Evolutionary conservation across 2,797 vertebrate species (phyloP), one percentile per base, ranked within the genome.

Genomic region (Channallabes apus): DNA sequence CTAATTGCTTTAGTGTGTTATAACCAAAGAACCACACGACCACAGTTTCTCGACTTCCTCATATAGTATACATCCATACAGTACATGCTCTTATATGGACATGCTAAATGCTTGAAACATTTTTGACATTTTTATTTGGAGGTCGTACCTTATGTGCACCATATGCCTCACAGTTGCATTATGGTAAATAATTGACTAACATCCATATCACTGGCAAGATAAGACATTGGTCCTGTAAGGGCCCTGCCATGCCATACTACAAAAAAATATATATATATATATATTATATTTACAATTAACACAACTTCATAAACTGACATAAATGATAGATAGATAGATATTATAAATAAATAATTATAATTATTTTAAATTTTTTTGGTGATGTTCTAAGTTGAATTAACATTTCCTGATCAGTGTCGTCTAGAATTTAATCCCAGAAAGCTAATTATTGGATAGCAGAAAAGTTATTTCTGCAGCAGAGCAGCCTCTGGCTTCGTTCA

Each of bases 161-260:
- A 6, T 35, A 54, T 54, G 67, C 24, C 69, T 82, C 89, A 84
- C 84, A 85, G 83, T 88, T 89, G 88, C 29, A 27, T 80, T 91
- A 89, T 85, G 80, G 90, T 89, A 91, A 93, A 91, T 91, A 92
- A 89, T 91, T 89, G 90, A 89, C 90, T 90, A 86, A 91, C 90
- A 91, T 90, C 84, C 18, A 14, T 87, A 86, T 91, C 91, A 89
- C 89, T 92, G 76, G 80, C 65, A 78, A 86, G 92, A 94, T 94
- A 91, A 94, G 91, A 92, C 41, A 20, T 0, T 17, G 29, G 62
- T 6, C 27, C 2, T 5, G n/a, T 54, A 54, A 80, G 4, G n/a
- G n/a, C 29, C 5, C n/a, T 51, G 62, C 38, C 17, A 32, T 51
- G 4, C 22, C 6, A 29, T 11, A n/a, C 6, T 22, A 29, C 5